Evolutionary conservation across 2,797 vertebrate genomes (phyloP).

Genomic region (Rhyacichthys aspro): DNA sequence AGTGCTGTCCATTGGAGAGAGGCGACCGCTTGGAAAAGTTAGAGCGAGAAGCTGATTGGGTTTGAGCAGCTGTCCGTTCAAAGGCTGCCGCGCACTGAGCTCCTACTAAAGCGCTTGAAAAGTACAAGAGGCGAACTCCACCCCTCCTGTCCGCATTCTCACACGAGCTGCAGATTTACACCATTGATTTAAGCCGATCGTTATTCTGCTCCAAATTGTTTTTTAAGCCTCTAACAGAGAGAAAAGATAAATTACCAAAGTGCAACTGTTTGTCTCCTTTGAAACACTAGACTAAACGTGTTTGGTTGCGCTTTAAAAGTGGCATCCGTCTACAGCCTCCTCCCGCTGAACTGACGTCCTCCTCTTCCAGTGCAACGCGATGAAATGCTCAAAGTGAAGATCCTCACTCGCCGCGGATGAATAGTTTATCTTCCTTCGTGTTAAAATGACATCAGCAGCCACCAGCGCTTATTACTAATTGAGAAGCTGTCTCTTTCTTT

Average conservation of each 20-base stretch:
- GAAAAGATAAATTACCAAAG: conserved; percentile 25
- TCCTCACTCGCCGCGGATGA: not conserved
- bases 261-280: conserved; percentile 1
- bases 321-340: not conserved
- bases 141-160: conserved; percentile 77
- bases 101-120: conserved; percentile 60
- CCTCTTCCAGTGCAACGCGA: conserved; percentile 9
- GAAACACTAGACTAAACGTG: conserved; percentile 1
- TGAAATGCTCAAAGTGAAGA: conserved; percentile 13
- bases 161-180: conserved; percentile 62
- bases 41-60: too few species aligned
- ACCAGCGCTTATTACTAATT: conserved; percentile 31
- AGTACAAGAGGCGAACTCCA: conserved; percentile 79
- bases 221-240: conserved; percentile 35
- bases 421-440: conserved; percentile 26
- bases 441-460: conserved; percentile 30
- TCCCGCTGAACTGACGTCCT: not conserved
- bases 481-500: conserved; percentile 30
- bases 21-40: conserved; percentile 71
- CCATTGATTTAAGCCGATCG: conserved; percentile 61
- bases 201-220: conserved; percentile 47
- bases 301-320: not conserved
- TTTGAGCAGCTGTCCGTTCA: conserved; percentile 47
- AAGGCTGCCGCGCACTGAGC: conserved; percentile 59
- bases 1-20: conserved; percentile 49